Evolutionary conservation across 1,140 invertebrate species (phyloP), one percentile per base, ranked within the genome.

Genomic region (Apis dorsata): DNA sequence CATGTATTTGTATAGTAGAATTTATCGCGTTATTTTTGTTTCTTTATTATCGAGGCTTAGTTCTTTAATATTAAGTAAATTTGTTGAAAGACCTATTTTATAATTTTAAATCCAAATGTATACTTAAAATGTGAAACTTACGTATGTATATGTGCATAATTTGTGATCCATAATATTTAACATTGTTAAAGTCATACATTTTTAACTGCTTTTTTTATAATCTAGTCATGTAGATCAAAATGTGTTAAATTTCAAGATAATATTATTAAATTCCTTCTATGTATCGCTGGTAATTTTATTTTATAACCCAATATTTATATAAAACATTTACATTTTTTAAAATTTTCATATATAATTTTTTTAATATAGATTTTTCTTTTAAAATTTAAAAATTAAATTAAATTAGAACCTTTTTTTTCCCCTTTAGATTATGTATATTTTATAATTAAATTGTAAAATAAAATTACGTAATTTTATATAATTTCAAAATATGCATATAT

Each of bases 221-320:
- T 93, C 92, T 93, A 93, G 92, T 93, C 92, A 92, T 80, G 88
- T 92, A 92, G 88, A 92, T 88, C 80, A 85, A 91, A 91, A 90
- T 92, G 90, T 92, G 90, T 92, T 92, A 89, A 91, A 91, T 85
- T 90, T 85, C 88, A 76, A 91, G 86, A 92, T 90, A 91, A 90
- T 90, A 90, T 91, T 90, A 93, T 91, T 91, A 92, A 91, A 92
- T 92, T 91, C 89, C 86, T 91, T 91, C 91, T 87, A 82, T 90
- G 91, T 88, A 90, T 68, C 78, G 86, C 85, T 68, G 70, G 81
- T 83, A 81, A 81, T 90, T 86, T 88, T 80, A 84, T 88, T 84
- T 81, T 83, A 65, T 77, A 59, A 79, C 55, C 70, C 79, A 70
- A 80, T 53, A 83, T 24, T 55, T 60, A 79, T 55, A 19, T n/a